Evolutionary conservation across 2,888 invertebrate genomes (phyloP), one percentile per base, ranked within the genome.

Genomic region (Drosophila nr. perissopoda): DNA sequence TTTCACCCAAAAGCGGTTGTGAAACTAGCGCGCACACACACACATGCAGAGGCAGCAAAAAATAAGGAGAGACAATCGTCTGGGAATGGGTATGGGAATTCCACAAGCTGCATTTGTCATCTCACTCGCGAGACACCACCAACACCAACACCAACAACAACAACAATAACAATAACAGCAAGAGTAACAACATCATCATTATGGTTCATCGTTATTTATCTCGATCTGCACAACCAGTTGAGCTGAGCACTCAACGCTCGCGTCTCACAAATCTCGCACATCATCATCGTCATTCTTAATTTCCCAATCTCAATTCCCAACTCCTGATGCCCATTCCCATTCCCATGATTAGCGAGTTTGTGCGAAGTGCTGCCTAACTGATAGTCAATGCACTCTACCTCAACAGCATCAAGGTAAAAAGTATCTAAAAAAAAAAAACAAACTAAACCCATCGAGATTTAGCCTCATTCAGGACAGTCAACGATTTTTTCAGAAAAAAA

Each of bases 41-140:
- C 8, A 21, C 11, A 34, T 18, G 38, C 38, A 18, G 45, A 16
- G 25, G 16, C 25, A 29, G 36, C 36, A 48, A 25, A 62, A 34
- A 42, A 79, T 74, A 78, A 72, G 78, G 78, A 80, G 80, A 78
- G 56, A 78, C 78, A 76, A 78, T 78, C 56, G 63, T 49, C 76
- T 80, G 80, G 80, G 72, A 80, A 80, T 76, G 80, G 78, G 7
- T 62, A 62, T 76, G 78, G 76, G 80, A 78, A 80, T 78, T 73
- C 73, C 51, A 40, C 78, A 54, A 70, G 51, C 54, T 70, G 78
- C 69, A 69, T 65, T 77, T 70, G 77, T 78, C 77, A 73, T 45
- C 73, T 54, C 57, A 45, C 49, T 63, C 45, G 64, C 36, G 25
- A 57, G 49, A 18, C 36, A 45, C 42, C 67, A 33, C 33, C 33